Conservation (phyloP, 1,140 invertebrate genomes). For the Camponotus pennsylvanicus region DNA sequence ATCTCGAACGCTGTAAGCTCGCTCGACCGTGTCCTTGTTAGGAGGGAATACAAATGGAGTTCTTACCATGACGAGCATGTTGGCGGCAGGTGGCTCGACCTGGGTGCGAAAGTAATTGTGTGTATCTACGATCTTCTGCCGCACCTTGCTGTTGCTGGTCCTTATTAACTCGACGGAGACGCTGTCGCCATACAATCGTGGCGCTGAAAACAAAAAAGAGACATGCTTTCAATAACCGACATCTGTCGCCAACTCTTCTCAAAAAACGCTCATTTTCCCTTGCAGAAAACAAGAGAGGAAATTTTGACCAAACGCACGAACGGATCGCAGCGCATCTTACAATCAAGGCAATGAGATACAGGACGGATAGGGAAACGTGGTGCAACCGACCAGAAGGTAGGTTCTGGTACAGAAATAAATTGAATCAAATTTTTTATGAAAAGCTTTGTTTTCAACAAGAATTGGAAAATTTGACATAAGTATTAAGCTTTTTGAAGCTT, state of each 20-base stretch:
- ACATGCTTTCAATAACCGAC: conserved; percentile 63
- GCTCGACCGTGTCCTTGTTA: background rate
- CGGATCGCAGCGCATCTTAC: background rate
- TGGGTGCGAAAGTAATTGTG: conserved; percentile 93
- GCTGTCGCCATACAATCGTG: conserved; percentile 87
- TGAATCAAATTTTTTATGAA: no score
- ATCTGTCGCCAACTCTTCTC: conserved; percentile 45
- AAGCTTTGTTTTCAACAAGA: no score
- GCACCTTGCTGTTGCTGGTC: conserved; percentile 87
- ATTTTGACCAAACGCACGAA: background rate
- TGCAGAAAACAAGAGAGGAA: background rate
- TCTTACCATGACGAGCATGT: conserved; percentile 93
- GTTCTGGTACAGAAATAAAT: no score
- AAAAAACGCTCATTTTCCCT: background rate
- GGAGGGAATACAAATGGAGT: conserved; percentile 2
- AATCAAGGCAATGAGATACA: background rate
- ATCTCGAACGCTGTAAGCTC: background rate
- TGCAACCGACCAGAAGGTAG: no score
- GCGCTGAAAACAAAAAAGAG: conserved; percentile 83
- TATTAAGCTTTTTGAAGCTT: no score
- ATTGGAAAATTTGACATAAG: no score
- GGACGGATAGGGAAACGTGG: background rate
- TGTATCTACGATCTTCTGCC: conserved; percentile 91
- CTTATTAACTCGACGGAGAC: conserved; percentile 88
- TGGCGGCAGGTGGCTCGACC: conserved; percentile 91